Conservation (phyloP, 1,140 invertebrate genomes). For the Trissolcus basalis region DNA sequence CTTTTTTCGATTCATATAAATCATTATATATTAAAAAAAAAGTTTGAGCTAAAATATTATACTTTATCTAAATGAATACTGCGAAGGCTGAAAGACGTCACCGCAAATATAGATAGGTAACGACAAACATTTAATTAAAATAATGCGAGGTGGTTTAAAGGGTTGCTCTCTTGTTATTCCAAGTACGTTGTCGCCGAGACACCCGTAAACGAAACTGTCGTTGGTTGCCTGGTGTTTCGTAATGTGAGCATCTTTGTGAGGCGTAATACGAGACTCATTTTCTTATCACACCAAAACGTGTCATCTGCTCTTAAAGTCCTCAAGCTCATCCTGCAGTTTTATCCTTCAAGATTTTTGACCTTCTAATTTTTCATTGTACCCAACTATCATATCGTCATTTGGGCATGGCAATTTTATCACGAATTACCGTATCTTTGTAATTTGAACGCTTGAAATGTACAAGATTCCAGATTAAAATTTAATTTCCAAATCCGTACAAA, state of each 20-base stretch:
- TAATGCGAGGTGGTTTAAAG: conserved; percentile 58
- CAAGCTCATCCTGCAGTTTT: conserved; percentile 38
- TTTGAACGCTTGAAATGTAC: conserved; percentile 15
- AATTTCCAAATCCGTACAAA: conserved; percentile 46
- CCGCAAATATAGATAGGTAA: conserved; percentile 37
- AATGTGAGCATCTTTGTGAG: conserved; percentile 72
- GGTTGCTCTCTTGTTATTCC: conserved; percentile 71
- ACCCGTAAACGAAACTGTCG: conserved; percentile 68
- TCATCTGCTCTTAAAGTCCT: conserved; percentile 69
- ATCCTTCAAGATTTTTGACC: conserved; percentile 1
- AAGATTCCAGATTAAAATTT: conserved; percentile 33
- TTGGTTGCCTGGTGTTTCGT: conserved; percentile 68
- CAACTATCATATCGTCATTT: too few species aligned
- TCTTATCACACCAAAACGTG: conserved; percentile 70
- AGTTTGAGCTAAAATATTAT: too few species aligned
- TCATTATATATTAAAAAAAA: too few species aligned
- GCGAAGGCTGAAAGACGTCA: conserved; percentile 22
- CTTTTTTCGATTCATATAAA: neutral
- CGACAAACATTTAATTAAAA: conserved; percentile 72
- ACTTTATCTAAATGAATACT: neutral
- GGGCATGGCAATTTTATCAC: too few species aligned
- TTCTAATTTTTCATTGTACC: conserved; percentile 19
- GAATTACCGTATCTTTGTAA: neutral
- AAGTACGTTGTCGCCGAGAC: conserved; percentile 61
- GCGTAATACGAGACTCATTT: conserved; percentile 70